Percentiles rank a stretch among this genome's conserved stretches.
phyloP scores from a whole-genome alignment of 2,113 vertebrate species.

The Meriones unguiculatus region DNA sequence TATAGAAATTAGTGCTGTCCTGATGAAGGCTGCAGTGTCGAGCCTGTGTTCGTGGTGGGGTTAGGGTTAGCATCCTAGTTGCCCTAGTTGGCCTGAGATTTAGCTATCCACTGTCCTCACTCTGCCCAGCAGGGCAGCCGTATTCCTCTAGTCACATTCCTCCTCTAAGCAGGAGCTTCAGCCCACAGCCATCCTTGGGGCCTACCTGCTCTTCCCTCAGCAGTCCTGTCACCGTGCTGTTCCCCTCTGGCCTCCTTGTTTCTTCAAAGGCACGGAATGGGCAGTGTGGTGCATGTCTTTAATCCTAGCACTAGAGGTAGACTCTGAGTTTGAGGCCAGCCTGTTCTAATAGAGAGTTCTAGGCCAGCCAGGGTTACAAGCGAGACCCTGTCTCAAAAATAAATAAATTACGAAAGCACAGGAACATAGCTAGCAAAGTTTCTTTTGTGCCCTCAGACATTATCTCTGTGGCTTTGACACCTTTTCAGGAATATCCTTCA shows the following conservation, averaged over 20 bases:
- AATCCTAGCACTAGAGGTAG: not conserved
- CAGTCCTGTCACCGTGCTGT: not conserved
- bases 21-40: fast-evolving
- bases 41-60: not conserved
- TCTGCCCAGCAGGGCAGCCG: not conserved
- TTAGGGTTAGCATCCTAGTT: not conserved
- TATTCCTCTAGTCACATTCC: not conserved
- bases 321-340: not conserved
- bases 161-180: not conserved
- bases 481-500: not conserved
- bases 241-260: not conserved
- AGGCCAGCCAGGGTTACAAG: not conserved
- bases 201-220: not conserved
- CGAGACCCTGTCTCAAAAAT: not conserved
- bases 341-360: not conserved
- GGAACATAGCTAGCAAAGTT: not conserved
- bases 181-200: not conserved
- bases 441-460: not conserved
- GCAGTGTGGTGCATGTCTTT: not conserved
- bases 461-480: not conserved
- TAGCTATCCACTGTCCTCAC: not conserved
- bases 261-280: not conserved
- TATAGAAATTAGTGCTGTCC: not conserved
- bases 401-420: not conserved
- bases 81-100: not conserved